These are phyloP conservation scores for Halcyon chelicuti DNA, from an alignment of 2,797 vertebrate species.

Conservation along the genomic window DNA sequence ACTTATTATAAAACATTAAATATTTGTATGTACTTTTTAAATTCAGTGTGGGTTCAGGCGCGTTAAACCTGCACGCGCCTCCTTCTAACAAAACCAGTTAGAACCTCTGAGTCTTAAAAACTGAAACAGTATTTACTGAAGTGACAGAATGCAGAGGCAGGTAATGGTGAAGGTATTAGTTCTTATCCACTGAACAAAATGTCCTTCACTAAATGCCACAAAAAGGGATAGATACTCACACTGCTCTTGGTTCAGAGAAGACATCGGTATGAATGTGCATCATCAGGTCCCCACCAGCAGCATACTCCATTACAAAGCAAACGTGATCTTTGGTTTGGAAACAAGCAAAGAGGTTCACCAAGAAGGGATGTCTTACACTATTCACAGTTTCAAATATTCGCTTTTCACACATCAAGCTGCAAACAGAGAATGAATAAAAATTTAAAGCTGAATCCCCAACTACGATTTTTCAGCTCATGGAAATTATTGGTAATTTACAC, in stretches of 20 bases:
- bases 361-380: conserved; percentile 97
- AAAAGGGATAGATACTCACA: conserved; percentile 85
- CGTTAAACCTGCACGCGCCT: not conserved
- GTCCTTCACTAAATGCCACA: not conserved
- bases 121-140: not conserved
- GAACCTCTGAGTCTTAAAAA: not conserved
- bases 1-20: not conserved
- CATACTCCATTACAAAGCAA: conserved; percentile 99
- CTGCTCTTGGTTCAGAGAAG: conserved; percentile 93
- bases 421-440: conserved; percentile 50
- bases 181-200: not conserved
- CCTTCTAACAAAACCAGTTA: not conserved
- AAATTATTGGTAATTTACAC: not conserved
- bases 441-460: not conserved
- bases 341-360: conserved; percentile 98
- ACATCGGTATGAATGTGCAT: conserved; percentile 99
- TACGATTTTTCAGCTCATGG: not conserved
- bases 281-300: conserved; percentile 98
- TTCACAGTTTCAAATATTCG: conserved; percentile 99
- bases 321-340: conserved; percentile 99
- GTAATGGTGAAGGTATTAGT: not conserved
- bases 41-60: not conserved
- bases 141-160: not conserved
- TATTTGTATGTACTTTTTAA: not conserved
- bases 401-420: conserved; percentile 98